Evolutionary conservation across 2,797 vertebrate species (phyloP).

Genomic region (Chelon auratus): DNA sequence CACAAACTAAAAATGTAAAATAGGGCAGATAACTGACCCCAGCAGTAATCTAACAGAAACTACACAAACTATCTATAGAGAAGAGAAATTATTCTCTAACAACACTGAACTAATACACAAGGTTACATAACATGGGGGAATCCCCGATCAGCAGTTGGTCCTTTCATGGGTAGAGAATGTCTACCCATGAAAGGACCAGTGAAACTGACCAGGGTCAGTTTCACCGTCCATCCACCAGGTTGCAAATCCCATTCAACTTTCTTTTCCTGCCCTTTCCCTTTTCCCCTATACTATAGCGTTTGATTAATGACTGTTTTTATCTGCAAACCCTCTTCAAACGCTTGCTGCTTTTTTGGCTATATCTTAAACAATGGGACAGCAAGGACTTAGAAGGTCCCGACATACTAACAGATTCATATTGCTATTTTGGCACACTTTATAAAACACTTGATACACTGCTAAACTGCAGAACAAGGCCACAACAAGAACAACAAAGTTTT

Average conservation of each 20-base stretch:
- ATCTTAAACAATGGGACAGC: neutral
- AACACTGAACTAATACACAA: neutral
- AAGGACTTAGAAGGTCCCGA: too few species aligned
- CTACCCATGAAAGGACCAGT: too few species aligned
- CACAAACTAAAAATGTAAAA: too few species aligned
- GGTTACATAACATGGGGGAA: neutral
- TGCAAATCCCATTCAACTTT: neutral
- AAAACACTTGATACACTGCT: neutral
- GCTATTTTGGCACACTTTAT: neutral
- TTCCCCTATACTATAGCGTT: neutral
- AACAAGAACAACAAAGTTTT: neutral
- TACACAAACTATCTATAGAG: too few species aligned
- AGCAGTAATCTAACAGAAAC: too few species aligned
- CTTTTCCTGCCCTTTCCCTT: neutral
- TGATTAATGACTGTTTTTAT: neutral
- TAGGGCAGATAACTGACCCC: too few species aligned
- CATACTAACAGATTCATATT: neutral
- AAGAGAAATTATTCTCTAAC: too few species aligned
- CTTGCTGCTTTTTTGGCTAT: neutral
- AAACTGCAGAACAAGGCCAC: neutral
- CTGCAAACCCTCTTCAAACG: neutral
- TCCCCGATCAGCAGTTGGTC: neutral
- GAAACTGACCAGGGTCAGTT: neutral
- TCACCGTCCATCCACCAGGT: neutral
- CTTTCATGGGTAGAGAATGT: neutral